Evolutionary conservation across 2,888 invertebrate genomes (phyloP).

Genomic region (Caenorhabditis sp.): DNA sequence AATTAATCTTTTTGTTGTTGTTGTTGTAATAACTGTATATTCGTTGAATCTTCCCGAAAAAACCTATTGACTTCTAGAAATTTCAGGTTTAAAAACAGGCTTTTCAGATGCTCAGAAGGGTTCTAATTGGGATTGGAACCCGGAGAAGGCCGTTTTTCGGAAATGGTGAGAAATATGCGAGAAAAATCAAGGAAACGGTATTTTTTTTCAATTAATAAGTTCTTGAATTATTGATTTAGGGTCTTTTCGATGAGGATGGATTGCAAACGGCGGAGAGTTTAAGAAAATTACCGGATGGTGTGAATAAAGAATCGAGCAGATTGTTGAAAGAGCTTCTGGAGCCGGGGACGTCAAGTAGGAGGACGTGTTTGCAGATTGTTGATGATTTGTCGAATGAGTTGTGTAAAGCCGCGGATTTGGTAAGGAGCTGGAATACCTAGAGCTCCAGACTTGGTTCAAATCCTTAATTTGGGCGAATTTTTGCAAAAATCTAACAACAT

Average conservation of each 20-base stretch:
- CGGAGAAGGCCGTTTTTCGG: slow-evolving; percentile 7
- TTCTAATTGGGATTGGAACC: not conserved
- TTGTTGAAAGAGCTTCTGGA: slow-evolving; percentile 23
- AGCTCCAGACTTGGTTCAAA: too few relatives aligned
- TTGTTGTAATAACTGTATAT: too few relatives aligned
- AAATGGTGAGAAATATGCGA: slow-evolving; percentile 10
- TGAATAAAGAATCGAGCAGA: slow-evolving; percentile 26
- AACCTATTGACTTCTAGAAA: too few relatives aligned
- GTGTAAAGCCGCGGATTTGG: slow-evolving; percentile 92
- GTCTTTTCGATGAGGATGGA: slow-evolving; percentile 62
- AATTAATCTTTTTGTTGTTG: too few relatives aligned
- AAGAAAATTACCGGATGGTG: slow-evolving; percentile 42
- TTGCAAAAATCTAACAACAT: too few relatives aligned
- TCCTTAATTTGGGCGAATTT: too few relatives aligned
- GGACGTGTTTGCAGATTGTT: slow-evolving; percentile 81
- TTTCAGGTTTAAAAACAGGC: too few relatives aligned
- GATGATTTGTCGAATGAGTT: slow-evolving; percentile 93
- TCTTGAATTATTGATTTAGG: slow-evolving; percentile 31
- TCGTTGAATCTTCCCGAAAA: too few relatives aligned
- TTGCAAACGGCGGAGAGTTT: slow-evolving; percentile 57
- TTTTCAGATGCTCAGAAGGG: slow-evolving; percentile 32
- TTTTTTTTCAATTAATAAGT: not conserved
- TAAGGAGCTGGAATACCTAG: too few relatives aligned
- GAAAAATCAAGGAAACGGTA: slow-evolving; percentile 9
- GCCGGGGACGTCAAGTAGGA: slow-evolving; percentile 3